Percentiles rank a stretch among this genome's conserved stretches.
Evolutionary conservation across 2,113 vertebrate species (phyloP).

Genomic region (Pelmatolapia mariae): DNA sequence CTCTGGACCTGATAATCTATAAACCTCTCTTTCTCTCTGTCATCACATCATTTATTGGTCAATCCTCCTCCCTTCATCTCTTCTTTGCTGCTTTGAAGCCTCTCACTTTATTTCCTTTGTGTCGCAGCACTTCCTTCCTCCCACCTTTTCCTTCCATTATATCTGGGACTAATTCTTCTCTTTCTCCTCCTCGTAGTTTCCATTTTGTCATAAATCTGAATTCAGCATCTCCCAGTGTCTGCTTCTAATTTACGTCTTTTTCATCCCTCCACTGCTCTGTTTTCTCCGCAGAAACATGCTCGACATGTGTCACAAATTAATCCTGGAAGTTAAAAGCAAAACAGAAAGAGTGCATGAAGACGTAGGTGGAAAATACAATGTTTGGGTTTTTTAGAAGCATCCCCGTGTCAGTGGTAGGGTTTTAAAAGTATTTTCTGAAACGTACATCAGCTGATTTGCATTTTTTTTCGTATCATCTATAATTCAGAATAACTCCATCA

Average conservation of each 20-base stretch:
- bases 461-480: accelerated
- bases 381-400: neutral
- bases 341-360: neutral
- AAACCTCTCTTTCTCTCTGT: neutral
- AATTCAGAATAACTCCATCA: neutral
- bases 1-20: neutral
- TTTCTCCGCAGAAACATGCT: neutral
- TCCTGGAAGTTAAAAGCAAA: neutral
- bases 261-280: neutral
- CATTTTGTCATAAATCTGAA: neutral
- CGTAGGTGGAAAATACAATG: neutral
- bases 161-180: neutral
- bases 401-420: accelerated
- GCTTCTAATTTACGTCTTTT: constrained; percentile 1
- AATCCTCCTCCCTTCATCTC: neutral
- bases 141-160: neutral
- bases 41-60: neutral
- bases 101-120: neutral
- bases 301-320: neutral
- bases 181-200: neutral
- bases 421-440: neutral
- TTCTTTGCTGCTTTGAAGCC: neutral
- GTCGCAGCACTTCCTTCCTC: neutral
- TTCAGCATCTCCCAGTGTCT: neutral
- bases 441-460: accelerated